A percentile compares a stretch with the other conserved stretches of the same genome.
Evolutionary conservation across 37 sponge, comb jelly and placozoan species (phyloP).

Genomic region (Spongilla lacustris): DNA sequence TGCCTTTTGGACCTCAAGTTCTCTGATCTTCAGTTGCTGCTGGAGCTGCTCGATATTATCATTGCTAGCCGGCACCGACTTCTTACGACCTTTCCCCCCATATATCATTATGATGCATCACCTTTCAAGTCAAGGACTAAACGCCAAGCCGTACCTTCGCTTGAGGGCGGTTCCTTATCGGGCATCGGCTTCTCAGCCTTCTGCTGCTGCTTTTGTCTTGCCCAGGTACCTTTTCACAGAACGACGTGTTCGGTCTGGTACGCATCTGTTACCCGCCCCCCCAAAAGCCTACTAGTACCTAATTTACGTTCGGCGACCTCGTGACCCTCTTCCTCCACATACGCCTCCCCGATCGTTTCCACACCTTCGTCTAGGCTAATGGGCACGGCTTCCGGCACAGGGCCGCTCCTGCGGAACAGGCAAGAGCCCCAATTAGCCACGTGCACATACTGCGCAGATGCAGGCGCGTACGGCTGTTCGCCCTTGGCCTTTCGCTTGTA

Average conservation of each 20-base stretch:
- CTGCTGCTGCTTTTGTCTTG: background rate
- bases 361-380: conserved; percentile 19
- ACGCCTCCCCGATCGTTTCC: conserved; percentile 45
- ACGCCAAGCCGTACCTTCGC: no score
- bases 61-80: background rate
- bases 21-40: background rate
- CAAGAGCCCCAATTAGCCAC: no score
- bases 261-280: background rate
- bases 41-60: background rate
- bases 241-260: no score
- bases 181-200: background rate
- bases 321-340: conserved; percentile 16
- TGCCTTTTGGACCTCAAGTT: background rate
- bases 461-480: background rate
- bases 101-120: background rate
- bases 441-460: background rate
- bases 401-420: background rate
- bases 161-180: background rate
- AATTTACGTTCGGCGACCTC: background rate
- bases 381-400: background rate
- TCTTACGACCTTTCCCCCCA: background rate
- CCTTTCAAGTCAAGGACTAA: no score
- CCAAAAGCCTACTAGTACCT: background rate
- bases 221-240: background rate
- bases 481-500: background rate